Evolutionary conservation across 1,140 invertebrate genomes (phyloP).

Genomic region (Phthorimaea operculella): DNA sequence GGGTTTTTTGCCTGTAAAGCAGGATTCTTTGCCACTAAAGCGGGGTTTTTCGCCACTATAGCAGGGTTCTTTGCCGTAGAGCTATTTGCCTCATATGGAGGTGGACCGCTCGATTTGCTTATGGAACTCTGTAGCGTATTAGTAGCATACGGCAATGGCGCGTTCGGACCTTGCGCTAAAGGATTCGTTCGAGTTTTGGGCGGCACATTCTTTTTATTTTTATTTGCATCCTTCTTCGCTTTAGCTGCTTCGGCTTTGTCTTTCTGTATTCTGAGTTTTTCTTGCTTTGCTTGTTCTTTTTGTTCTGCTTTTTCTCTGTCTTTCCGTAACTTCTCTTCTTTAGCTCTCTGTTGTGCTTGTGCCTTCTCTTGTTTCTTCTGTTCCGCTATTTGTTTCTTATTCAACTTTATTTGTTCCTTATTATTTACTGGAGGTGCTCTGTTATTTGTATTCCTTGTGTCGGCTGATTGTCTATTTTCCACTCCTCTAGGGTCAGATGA

Average conservation of each 20-base stretch:
- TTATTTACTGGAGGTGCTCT: constrained; percentile 28
- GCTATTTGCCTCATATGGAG: constrained; percentile 32
- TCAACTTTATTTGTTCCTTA: constrained; percentile 39
- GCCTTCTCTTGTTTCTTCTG: constrained; percentile 39
- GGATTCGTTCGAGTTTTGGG: constrained; percentile 10
- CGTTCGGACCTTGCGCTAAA: background rate
- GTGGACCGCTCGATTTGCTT: constrained; percentile 42
- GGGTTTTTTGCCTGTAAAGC: background rate
- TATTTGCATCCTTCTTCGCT: constrained; percentile 19
- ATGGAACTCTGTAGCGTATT: constrained; percentile 56
- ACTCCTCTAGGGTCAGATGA: constrained; percentile 21
- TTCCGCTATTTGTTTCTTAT: constrained; percentile 34
- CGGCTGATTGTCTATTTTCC: constrained; percentile 4
- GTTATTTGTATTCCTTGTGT: constrained; percentile 10
- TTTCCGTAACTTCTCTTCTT: constrained; percentile 36
- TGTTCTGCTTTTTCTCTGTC: constrained; percentile 34
- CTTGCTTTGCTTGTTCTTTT: constrained; percentile 35
- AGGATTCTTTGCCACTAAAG: background rate
- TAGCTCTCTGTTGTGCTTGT: constrained; percentile 34
- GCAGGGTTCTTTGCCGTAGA: background rate
- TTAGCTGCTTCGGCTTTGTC: constrained; percentile 25
- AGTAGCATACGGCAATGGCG: constrained; percentile 25
- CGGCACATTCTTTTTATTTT: constrained; percentile 23
- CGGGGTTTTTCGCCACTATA: background rate
- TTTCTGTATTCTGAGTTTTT: constrained; percentile 34